Conservation (phyloP, 2,888 invertebrate species). For the Tipula vernalis region DNA sequence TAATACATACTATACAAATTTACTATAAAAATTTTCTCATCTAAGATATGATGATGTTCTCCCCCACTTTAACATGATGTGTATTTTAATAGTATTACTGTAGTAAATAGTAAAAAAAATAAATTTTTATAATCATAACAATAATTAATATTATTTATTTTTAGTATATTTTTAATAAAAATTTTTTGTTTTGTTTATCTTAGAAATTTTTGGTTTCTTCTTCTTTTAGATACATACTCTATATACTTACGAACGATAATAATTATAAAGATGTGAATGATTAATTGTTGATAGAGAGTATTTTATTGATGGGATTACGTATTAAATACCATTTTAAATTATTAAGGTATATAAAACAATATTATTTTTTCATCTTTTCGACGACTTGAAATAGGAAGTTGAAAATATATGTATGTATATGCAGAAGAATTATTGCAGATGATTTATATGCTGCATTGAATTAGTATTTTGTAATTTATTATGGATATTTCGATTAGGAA, state of each 20-base stretch:
- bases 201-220: background rate
- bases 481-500: background rate
- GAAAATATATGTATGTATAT: too few relatives aligned
- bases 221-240: background rate
- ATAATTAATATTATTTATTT: conserved; percentile 4
- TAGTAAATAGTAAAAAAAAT: background rate
- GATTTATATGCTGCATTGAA: background rate
- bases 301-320: background rate
- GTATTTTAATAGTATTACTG: background rate
- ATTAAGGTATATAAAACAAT: background rate
- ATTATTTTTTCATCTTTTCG: background rate
- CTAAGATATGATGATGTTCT: background rate
- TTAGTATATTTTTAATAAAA: background rate
- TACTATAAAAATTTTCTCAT: background rate
- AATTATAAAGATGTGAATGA: background rate
- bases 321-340: background rate
- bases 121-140: background rate
- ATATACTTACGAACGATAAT: background rate
- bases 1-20: background rate
- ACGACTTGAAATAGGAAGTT: background rate
- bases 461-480: background rate
- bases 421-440: background rate
- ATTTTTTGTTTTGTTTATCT: background rate
- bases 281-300: background rate
- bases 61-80: background rate